Evolutionary conservation across 2,888 invertebrate species (phyloP), one percentile per base, ranked within the genome.

Genomic region (Eilema griseolum): DNA sequence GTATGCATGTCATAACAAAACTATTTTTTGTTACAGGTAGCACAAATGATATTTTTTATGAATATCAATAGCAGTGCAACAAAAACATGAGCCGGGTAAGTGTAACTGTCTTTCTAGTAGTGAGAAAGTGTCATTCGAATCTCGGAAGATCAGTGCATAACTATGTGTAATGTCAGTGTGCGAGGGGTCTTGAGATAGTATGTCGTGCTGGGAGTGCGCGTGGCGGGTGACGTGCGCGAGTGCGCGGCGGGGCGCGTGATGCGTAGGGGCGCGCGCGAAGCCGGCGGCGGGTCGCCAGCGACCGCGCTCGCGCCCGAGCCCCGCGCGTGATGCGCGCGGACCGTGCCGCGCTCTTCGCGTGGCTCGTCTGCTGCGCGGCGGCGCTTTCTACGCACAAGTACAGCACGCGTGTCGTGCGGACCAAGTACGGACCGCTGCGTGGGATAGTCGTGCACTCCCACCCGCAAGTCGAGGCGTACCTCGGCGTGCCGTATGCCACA

Each of bases 401-500:
- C 93, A 97, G 97, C 93, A 97, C 97, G 77, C 96, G 97, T 83
- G 97, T 98, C 77, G 97, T 99, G 80, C 96, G 97, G 88, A 99
- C 99, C 81, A 98, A 98, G 91, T 99, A 98, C 96, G 99, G 99
- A 52, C 97, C 97, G 74, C 94, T 99, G 86, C 96, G 98, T 63
- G 99, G 98, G 70, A 97, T 98, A 90, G 97, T 98, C 82, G 97
- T 98, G 67, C 97, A 98, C 87, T 96, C 97, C 80, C 96, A 97
- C 90, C 97, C 97, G 76, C 96, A 96, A 75, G 98, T 99, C 82
- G 99, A 99, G 93, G 98, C 98, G 24, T 99, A 98, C 91, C 96
- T 98, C 75, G 99, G 99, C 75, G 98, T 99, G 81, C 99, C 98
- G 60, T 99, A 99, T 95, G 99, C 99, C 57, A 98, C 98, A 77